Evolutionary conservation across 2,888 invertebrate genomes (phyloP).

Genomic region (Lymantria dispar): DNA sequence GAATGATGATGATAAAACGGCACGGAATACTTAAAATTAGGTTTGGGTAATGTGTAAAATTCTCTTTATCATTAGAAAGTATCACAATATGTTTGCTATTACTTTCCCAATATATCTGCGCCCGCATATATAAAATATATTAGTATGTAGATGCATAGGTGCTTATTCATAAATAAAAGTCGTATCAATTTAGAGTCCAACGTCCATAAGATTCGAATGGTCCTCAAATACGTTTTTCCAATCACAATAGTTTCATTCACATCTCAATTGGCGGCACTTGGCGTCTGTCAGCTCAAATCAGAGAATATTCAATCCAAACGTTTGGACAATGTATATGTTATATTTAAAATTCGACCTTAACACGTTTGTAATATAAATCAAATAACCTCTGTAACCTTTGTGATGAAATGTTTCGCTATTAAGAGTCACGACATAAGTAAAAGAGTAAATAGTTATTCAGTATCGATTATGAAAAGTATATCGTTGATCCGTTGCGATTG

Average conservation of each 20-base stretch:
- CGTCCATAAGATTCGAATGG: constrained; percentile 37
- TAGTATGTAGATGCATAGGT: background rate
- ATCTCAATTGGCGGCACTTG: constrained; percentile 60
- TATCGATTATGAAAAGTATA: constrained; percentile 53
- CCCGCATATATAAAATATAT: too few species aligned
- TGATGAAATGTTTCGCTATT: constrained; percentile 44
- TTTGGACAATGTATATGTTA: constrained; percentile 8
- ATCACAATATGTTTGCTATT: background rate
- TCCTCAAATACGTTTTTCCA: constrained; percentile 37
- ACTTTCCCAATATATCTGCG: background rate
- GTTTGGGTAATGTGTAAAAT: too few species aligned
- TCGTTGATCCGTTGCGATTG: constrained; percentile 36
- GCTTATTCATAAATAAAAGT: constrained; percentile 1
- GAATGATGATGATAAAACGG: too few species aligned
- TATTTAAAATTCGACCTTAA: constrained; percentile 26
- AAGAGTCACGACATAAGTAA: constrained; percentile 42
- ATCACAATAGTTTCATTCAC: constrained; percentile 62
- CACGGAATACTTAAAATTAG: too few species aligned
- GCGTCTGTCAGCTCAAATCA: constrained; percentile 52
- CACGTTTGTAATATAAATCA: background rate
- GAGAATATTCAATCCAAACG: constrained; percentile 38
- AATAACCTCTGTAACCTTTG: constrained; percentile 20
- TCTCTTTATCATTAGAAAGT: too few species aligned
- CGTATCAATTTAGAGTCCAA: constrained; percentile 43
- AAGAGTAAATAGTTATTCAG: constrained; percentile 43